Evolutionary conservation across 64 coral and sea anemone species (phyloP), one percentile per base, ranked within the genome.

Genomic region (Montipora sp.): DNA sequence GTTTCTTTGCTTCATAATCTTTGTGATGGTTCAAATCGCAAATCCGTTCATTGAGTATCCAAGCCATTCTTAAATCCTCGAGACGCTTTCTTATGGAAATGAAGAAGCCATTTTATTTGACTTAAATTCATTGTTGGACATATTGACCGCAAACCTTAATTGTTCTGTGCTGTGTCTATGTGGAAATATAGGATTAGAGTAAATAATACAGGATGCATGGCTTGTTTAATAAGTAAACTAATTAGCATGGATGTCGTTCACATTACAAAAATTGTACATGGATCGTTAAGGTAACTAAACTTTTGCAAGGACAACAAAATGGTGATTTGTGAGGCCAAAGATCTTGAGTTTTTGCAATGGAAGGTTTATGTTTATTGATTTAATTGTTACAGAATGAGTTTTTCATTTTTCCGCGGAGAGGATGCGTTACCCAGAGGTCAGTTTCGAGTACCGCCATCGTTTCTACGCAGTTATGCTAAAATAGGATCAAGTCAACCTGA

Each of bases 141-240:
- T 69, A 65, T 85, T 61, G 61, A 71, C 44, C 82, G 43, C 15
- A 49, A 85, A 21, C 16, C 44, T 72, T 72, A 48, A 85, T 85
- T 85, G 82, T 72, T 72, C 82, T 85, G 70, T 20, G 19, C 44
- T 7, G 82, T 71, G 59, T 18, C 9, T 67, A 47, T 47, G 82
- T 71, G 18, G 82, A 70, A 50, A 85, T 23, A 85, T 47, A 46
- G 82, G 82, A 85, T 85, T 71, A 85, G 65, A 49, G 19, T 48
- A 70, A 72, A 85, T 48, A 71, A 47, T 50, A 13, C 66, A 23
- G 46, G 18, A 68, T 8, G 82, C 82, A 51, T 50, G 48, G 61
- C 66, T 85, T 85, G 82, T 85, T 72, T 72, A 78, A 50, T 78
- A 85, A 85, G 82, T 71, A 85, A 65, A 85, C 44, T 49, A 49